phyloP scores from a whole-genome alignment of 2,797 vertebrate species.

The Erithacus rubecula region DNA sequence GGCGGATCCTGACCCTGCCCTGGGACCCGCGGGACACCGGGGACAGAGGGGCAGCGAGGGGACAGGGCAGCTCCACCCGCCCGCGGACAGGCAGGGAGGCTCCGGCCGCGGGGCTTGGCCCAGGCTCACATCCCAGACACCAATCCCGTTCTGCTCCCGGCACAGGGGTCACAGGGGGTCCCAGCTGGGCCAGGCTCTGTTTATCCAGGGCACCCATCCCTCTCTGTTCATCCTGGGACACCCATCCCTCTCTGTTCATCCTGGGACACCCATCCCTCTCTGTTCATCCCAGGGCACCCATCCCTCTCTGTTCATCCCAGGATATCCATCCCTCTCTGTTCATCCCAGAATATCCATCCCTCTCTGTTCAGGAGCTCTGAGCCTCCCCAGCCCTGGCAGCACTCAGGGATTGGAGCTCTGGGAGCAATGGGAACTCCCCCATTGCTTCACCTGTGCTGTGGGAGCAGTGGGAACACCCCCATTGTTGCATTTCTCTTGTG shows the following conservation, averaged over 20 bases:
- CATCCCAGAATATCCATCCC: no score
- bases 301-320: no score
- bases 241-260: no score
- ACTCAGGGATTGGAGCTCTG: neutral
- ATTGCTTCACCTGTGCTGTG: no score
- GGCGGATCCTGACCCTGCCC: neutral
- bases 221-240: no score
- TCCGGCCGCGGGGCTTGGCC: rapidly evolving
- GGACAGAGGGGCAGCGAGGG: neutral
- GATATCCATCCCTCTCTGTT: no score
- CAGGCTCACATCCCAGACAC: neutral
- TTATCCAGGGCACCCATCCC: neutral
- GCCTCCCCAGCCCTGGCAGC: neutral
- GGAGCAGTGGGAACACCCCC: no score
- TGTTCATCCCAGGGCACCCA: no score
- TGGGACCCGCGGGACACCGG: rapidly evolving
- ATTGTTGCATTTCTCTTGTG: no score
- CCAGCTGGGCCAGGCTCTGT: neutral
- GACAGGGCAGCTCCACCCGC: neutral
- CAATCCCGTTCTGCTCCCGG: rapidly evolving
- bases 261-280: no score
- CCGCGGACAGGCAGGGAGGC: rapidly evolving
- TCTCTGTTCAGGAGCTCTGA: rapidly evolving
- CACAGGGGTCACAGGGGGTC: rapidly evolving
- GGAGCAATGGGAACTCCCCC: no score